Conservation (phyloP, 2,113 vertebrate species). For the Microcebus jonahi region DNA sequence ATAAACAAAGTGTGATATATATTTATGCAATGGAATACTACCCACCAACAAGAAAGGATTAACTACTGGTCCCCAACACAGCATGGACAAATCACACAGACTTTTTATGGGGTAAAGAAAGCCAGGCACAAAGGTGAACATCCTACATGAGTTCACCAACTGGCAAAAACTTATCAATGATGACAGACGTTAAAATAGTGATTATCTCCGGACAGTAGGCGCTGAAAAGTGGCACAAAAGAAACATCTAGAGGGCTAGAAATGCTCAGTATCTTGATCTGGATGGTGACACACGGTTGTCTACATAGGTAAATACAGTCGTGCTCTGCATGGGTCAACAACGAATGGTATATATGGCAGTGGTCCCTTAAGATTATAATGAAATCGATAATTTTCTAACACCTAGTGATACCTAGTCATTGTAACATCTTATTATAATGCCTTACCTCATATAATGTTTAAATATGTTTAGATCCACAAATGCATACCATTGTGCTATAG, state of each 20-base stretch:
- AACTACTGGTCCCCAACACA: not conserved
- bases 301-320: not conserved
- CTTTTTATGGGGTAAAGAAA: not conserved
- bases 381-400: not conserved
- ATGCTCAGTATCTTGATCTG: not conserved
- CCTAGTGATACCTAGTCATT: not conserved
- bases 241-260: not conserved
- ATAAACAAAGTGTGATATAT: not conserved
- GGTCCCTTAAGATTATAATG: not conserved
- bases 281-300: not conserved
- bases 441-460: not conserved
- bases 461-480: not conserved
- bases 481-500: not conserved
- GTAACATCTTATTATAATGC: not conserved
- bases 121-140: not conserved
- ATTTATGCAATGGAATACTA: not conserved
- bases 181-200: not conserved
- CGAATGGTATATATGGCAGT: not conserved
- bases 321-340: not conserved
- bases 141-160: not conserved
- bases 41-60: not conserved
- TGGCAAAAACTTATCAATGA: not conserved
- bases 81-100: not conserved
- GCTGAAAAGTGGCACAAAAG: not conserved
- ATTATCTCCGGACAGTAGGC: not conserved